Conservation (phyloP, 2,888 invertebrate genomes). For the Heliconius ethilla region DNA sequence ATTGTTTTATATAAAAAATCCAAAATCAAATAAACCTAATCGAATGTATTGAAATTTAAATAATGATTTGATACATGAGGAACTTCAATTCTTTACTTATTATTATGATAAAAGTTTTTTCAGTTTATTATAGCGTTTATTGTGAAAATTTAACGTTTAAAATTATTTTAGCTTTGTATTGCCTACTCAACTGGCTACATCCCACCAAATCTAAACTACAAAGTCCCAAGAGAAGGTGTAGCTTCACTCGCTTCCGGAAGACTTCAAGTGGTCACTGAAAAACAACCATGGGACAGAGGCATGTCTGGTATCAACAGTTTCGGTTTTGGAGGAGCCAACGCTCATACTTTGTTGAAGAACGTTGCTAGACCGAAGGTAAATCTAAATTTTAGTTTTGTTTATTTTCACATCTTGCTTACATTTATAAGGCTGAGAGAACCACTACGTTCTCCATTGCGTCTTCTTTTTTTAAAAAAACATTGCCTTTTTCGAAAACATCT, state of each 20-base stretch:
- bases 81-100: too few relatives aligned
- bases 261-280: conserved; percentile 87
- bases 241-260: conserved; percentile 83
- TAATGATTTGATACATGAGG: too few relatives aligned
- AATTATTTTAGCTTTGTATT: conserved; percentile 82
- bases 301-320: conserved; percentile 94
- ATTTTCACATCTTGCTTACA: too few relatives aligned
- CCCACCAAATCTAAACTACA: conserved; percentile 93
- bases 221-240: conserved; percentile 83
- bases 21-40: neutral
- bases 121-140: neutral
- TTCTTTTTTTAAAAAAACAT: too few relatives aligned
- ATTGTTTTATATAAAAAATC: neutral
- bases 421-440: too few relatives aligned
- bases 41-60: too few relatives aligned
- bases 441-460: too few relatives aligned
- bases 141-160: neutral
- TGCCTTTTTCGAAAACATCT: too few relatives aligned
- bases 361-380: conserved; percentile 80
- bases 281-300: conserved; percentile 86
- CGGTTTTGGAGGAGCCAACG: conserved; percentile 96
- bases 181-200: conserved; percentile 90
- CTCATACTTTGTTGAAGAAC: conserved; percentile 85
- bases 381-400: too few relatives aligned
- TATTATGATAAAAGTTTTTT: too few relatives aligned